Percentiles rank a stretch among this genome's conserved stretches.
Conservation (phyloP, 2,797 vertebrate species). For the Thaleichthys pacificus region DNA sequence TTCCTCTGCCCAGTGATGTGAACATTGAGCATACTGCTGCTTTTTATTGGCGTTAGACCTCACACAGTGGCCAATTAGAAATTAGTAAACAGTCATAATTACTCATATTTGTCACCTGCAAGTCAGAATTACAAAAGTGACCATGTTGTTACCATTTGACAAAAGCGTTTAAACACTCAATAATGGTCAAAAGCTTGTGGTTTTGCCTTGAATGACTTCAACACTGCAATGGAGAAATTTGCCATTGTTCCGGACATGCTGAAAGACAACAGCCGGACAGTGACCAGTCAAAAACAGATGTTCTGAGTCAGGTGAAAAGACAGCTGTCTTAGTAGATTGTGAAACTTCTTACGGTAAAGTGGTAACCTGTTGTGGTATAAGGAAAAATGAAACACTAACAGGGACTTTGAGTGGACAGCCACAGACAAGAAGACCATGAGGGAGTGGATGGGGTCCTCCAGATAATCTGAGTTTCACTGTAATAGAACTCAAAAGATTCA, state of each 20-base stretch:
- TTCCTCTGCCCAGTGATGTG: conserved; percentile 22
- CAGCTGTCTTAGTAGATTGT: background rate
- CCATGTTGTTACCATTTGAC: background rate
- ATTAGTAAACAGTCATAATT: conserved; percentile 29
- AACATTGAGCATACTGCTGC: conserved; percentile 23
- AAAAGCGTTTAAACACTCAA: background rate
- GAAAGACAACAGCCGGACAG: conserved; percentile 33
- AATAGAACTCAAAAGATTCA: too few relatives aligned
- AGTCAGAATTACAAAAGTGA: conserved; percentile 37
- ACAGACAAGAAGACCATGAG: too few relatives aligned
- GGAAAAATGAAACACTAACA: too few relatives aligned
- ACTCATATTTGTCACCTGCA: conserved; percentile 49
- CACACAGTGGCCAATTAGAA: conserved; percentile 63
- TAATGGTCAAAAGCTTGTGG: background rate
- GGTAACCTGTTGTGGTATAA: too few relatives aligned
- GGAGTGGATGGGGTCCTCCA: too few relatives aligned
- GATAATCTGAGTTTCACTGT: too few relatives aligned
- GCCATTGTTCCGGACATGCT: conserved; percentile 40
- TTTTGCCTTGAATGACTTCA: conserved; percentile 25
- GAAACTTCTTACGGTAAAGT: background rate
- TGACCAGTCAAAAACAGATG: conserved; percentile 46
- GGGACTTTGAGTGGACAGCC: too few relatives aligned
- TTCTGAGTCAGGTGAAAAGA: conserved; percentile 26
- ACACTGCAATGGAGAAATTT: background rate
- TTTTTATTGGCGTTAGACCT: conserved; percentile 63